Conservation (phyloP, 2,888 invertebrate species). For the Drosophila antonietae region DNA sequence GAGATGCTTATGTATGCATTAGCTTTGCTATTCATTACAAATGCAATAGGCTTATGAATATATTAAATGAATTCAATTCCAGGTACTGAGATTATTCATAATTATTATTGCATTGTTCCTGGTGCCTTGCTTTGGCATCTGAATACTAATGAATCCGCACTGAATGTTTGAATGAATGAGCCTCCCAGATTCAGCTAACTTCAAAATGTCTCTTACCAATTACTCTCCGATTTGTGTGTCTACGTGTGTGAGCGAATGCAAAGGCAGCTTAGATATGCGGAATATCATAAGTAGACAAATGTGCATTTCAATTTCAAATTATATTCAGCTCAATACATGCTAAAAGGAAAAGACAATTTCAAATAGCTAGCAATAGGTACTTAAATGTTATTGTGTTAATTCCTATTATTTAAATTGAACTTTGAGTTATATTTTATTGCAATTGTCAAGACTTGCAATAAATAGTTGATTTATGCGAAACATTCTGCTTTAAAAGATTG, state of each 20-base stretch:
- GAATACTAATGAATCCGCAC: slow-evolving; percentile 19
- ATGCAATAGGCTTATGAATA: slow-evolving; percentile 29
- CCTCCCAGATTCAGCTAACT: not conserved
- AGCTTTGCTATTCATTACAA: not conserved
- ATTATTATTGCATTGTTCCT: slow-evolving; percentile 8
- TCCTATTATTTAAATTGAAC: too few species aligned
- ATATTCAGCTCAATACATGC: not conserved
- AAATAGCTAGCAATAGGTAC: not conserved
- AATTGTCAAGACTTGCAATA: too few species aligned
- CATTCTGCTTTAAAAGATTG: too few species aligned
- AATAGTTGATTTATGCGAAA: too few species aligned
- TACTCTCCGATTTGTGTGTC: not conserved
- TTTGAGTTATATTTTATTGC: too few species aligned
- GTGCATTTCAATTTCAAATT: not conserved
- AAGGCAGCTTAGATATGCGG: not conserved
- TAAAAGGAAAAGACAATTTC: not conserved
- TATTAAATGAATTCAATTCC: not conserved
- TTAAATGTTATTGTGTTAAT: not conserved
- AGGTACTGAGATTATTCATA: slow-evolving; percentile 12
- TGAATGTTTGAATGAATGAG: not conserved
- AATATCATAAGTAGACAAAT: not conserved
- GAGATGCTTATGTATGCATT: not conserved
- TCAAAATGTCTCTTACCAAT: not conserved
- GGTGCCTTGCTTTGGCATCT: not conserved
- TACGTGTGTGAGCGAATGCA: not conserved